A percentile compares a stretch with the other conserved stretches of the same genome.
phyloP scores from a whole-genome alignment of 2,888 invertebrate species.

The Baronia brevicornis region DNA sequence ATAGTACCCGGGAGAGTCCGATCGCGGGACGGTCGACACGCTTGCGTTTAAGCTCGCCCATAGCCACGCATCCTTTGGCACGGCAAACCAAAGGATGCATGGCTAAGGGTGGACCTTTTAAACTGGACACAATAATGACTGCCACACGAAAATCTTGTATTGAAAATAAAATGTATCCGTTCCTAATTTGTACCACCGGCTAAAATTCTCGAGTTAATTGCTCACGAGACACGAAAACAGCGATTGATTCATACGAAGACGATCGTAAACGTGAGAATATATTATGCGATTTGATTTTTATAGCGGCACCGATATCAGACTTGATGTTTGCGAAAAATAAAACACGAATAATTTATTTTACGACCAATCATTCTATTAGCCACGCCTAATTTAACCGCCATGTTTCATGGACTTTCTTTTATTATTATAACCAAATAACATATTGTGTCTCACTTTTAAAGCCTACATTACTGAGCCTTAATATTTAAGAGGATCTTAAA shows the following conservation, averaged over 20 bases:
- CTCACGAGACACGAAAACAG: constrained; percentile 34
- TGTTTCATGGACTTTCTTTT: too few relatives aligned
- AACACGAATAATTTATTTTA: constrained; percentile 9
- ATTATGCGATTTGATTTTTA: constrained; percentile 21
- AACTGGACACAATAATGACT: too few relatives aligned
- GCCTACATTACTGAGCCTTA: neutral
- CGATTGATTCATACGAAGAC: constrained; percentile 48
- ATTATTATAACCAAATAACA: too few relatives aligned
- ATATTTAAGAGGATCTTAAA: too few relatives aligned
- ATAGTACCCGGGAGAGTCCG: too few relatives aligned
- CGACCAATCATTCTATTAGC: constrained; percentile 4
- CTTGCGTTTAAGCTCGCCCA: too few relatives aligned
- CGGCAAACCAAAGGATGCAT: too few relatives aligned
- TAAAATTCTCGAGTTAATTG: constrained; percentile 40
- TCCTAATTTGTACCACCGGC: constrained; percentile 22
- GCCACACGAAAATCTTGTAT: too few relatives aligned
- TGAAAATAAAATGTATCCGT: constrained; percentile 2
- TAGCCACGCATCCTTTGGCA: too few relatives aligned
- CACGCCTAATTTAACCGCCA: too few relatives aligned
- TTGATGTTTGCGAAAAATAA: constrained; percentile 8
- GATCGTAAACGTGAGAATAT: constrained; percentile 33
- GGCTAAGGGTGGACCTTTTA: too few relatives aligned
- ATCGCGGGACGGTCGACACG: too few relatives aligned
- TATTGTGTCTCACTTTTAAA: neutral
- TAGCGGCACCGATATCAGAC: constrained; percentile 7